Percentiles rank a stretch among this genome's conserved stretches.
phyloP scores from a whole-genome alignment of 2,113 vertebrate genomes.

The Hippocampus zosterae region DNA sequence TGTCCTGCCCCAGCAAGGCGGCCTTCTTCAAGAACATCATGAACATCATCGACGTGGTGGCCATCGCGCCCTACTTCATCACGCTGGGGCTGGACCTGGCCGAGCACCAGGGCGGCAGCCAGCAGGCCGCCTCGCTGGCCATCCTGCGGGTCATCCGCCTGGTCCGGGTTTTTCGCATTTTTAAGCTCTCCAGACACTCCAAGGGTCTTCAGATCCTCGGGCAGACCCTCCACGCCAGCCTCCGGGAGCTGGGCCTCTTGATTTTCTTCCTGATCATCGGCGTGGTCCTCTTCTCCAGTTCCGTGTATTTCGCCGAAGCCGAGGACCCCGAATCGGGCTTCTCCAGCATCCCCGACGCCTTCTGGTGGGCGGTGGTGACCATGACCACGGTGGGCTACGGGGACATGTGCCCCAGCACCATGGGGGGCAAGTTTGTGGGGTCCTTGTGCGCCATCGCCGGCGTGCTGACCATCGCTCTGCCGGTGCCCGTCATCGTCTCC shows the following conservation, averaged over 20 bases:
- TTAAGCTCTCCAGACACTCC: constrained; percentile 93
- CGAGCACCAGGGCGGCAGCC: constrained; percentile 80
- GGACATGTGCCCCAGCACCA: constrained; percentile 91
- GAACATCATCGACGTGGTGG: constrained; percentile 88
- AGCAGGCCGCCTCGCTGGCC: constrained; percentile 87
- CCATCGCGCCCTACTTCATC: constrained; percentile 89
- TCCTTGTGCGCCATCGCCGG: constrained; percentile 92
- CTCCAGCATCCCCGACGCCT: constrained; percentile 89
- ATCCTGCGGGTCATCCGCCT: constrained; percentile 89
- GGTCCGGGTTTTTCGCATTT: constrained; percentile 91
- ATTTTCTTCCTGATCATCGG: constrained; percentile 95
- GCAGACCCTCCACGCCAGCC: constrained; percentile 87
- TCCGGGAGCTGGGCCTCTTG: constrained; percentile 87
- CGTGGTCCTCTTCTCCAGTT: constrained; percentile 91
- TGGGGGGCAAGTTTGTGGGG: constrained; percentile 91
- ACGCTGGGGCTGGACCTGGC: constrained; percentile 84
- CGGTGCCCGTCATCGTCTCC: constrained; percentile 79
- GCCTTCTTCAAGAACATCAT: constrained; percentile 89
- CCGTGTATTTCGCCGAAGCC: constrained; percentile 90
- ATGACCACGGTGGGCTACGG: constrained; percentile 97
- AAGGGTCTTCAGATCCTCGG: constrained; percentile 93
- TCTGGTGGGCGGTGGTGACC: constrained; percentile 96
- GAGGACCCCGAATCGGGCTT: constrained; percentile 84
- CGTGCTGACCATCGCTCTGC: constrained; percentile 89
- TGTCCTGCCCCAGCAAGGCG: constrained; percentile 84